A percentile compares a stretch with the other conserved stretches of the same genome.
phyloP scores from a whole-genome alignment of 2,797 vertebrate genomes.

The Sarcoramphus papa region DNA sequence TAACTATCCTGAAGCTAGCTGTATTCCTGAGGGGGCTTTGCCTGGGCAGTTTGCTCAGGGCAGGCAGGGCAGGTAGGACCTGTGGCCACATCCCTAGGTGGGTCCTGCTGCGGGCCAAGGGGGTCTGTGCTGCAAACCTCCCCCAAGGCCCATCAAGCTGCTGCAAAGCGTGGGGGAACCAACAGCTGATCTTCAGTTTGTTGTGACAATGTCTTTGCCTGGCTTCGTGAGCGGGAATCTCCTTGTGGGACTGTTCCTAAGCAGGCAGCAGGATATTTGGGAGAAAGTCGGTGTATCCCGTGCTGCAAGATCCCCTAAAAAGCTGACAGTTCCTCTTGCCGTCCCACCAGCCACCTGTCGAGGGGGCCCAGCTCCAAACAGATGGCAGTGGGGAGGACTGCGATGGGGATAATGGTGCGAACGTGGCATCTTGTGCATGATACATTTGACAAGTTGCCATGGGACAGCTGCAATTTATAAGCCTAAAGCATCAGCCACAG shows the following conservation, averaged over 20 bases:
- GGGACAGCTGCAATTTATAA: constrained; percentile 5
- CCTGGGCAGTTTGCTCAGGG: background rate
- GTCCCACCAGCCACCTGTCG: background rate
- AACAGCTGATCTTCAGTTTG: background rate
- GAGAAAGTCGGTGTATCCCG: background rate
- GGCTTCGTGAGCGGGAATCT: background rate
- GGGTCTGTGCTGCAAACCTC: background rate
- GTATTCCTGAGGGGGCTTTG: background rate
- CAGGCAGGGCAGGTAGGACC: background rate
- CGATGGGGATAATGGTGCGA: background rate
- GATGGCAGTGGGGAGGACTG: background rate
- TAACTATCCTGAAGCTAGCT: background rate
- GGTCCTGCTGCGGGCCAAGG: background rate
- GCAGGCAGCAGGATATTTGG: background rate
- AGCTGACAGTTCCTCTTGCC: background rate
- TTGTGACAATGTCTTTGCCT: background rate
- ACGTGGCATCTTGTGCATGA: background rate
- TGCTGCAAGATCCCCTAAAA: background rate
- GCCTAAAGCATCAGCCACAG: background rate
- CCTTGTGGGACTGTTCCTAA: background rate
- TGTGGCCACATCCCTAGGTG: too few relatives aligned
- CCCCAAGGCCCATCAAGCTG: too few relatives aligned
- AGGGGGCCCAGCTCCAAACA: background rate
- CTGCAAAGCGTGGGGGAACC: accelerated
- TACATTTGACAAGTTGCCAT: background rate